phyloP scores from a whole-genome alignment of 1,140 invertebrate species.

The Mercenaria mercenaria region DNA sequence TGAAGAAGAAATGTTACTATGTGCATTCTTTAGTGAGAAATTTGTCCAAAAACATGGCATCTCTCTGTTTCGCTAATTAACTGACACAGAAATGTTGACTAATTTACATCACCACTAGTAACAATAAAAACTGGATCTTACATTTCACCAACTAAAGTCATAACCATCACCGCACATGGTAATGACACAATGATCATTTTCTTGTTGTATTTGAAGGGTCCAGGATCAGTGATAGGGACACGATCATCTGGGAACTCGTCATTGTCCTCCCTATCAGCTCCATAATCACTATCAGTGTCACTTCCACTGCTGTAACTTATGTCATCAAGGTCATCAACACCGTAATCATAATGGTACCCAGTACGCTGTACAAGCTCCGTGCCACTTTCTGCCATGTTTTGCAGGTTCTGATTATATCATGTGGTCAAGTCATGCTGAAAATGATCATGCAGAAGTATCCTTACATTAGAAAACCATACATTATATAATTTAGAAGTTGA shows the following conservation, averaged over 20 bases:
- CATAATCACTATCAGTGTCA: conserved; percentile 60
- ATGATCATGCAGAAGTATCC: too few species aligned
- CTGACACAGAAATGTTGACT: too few species aligned
- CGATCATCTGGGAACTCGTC: conserved; percentile 58
- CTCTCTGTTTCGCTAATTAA: too few species aligned
- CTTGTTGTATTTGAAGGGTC: conserved; percentile 53
- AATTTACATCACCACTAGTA: too few species aligned
- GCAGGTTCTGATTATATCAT: not conserved
- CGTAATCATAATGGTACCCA: conserved; percentile 44
- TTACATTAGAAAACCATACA: too few species aligned
- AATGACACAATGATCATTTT: conserved; percentile 58
- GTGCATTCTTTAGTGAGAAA: too few species aligned
- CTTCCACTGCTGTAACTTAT: conserved; percentile 31
- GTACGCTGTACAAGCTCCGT: conserved; percentile 41
- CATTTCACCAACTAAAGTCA: conserved; percentile 67
- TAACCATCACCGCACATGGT: conserved; percentile 57
- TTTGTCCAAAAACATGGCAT: too few species aligned
- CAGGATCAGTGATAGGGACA: conserved; percentile 19
- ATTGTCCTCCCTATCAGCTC: conserved; percentile 58
- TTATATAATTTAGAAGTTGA: too few species aligned
- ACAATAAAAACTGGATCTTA: not conserved
- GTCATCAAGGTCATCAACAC: conserved; percentile 55
- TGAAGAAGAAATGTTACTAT: too few species aligned
- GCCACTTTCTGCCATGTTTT: not conserved
- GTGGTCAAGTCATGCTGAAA: not conserved